phyloP scores from a whole-genome alignment of 1,140 invertebrate species.

The Drosophila lacertosa region DNA sequence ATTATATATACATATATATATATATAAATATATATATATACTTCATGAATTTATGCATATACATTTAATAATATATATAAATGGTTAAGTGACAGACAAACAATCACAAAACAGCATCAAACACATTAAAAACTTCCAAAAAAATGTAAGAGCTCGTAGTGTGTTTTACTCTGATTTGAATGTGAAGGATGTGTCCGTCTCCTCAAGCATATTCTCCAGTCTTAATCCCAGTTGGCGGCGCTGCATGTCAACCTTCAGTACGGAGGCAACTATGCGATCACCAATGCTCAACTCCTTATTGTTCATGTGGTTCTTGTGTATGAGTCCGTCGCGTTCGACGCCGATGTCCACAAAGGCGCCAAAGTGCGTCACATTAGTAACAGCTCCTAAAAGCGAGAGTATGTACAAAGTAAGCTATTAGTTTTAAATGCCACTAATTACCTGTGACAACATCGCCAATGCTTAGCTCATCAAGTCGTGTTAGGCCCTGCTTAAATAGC shows the following conservation, averaged over 20 bases:
- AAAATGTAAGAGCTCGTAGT: slow-evolving; percentile 21
- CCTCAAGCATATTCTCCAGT: slow-evolving; percentile 66
- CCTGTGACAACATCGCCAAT: slow-evolving; percentile 85
- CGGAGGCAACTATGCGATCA: slow-evolving; percentile 88
- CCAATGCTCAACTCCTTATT: slow-evolving; percentile 88
- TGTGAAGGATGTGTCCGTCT: slow-evolving; percentile 73
- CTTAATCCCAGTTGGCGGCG: slow-evolving; percentile 85
- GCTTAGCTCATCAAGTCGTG: slow-evolving; percentile 86
- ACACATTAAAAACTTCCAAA: slow-evolving; percentile 70
- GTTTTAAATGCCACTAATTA: neutral
- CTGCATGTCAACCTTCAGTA: slow-evolving; percentile 85
- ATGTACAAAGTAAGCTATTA: no score
- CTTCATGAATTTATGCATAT: slow-evolving; percentile 40
- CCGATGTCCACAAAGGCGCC: slow-evolving; percentile 96
- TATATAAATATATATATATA: slow-evolving; percentile 48
- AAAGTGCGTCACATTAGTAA: slow-evolving; percentile 94
- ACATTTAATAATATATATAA: slow-evolving; percentile 42
- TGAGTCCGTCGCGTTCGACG: slow-evolving; percentile 90
- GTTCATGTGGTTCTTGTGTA: slow-evolving; percentile 88
- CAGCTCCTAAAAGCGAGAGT: no score
- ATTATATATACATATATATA: slow-evolving; percentile 52
- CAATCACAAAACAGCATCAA: slow-evolving; percentile 41
- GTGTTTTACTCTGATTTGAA: slow-evolving; percentile 61
- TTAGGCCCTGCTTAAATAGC: slow-evolving; percentile 88
- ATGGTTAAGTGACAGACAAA: slow-evolving; percentile 56